Evolutionary conservation across 2,888 invertebrate species (phyloP), one percentile per base, ranked within the genome.

Genomic region (Branchellion lobata): DNA sequence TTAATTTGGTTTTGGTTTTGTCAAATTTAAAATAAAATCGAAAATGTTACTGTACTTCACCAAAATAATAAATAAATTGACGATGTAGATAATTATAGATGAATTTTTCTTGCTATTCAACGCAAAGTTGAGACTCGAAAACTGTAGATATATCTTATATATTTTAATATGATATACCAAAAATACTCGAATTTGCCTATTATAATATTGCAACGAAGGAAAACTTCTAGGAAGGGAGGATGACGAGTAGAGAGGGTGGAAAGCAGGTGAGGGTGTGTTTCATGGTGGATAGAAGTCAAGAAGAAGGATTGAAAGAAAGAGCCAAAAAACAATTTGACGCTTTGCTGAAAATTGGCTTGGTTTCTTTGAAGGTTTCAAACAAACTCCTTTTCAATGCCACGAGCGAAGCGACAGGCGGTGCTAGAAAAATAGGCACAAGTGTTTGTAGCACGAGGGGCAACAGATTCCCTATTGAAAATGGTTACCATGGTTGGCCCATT

Each of bases 1-100:
- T 77, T 77, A 57, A 57, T 77, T 77, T 77, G 47, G 65, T 77
- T 57, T 77, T 36, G 57, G 65, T 33, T 65, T 65, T 77, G 21
- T 8, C 65, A 77, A 77, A 27, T 77, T 65, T 27, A 31, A 33
- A 53, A 33, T 34, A 31, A 40, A 57, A 77, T 77, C 53, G 77
- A 69, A 18, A 27, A 29, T 69, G 33, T 24, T 31, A 21, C 8
- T 5, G 5, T 69, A 34, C 8, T 69, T 27, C 21, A 21, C 31
- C 14, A 69, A 34, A 57, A 57, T 24, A 18, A 57, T 24, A n/a
- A n/a, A 57, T 57, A 57, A 57, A 57, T 57, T 5, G n/a, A 57
- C 3, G 5, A 57, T 57, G 5, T 5, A 75, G 27, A 18, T 75
- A 51, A 73, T 36, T 21, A 34, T 31, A 34, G 40, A 73, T 75